Evolutionary conservation across 2,113 vertebrate genomes (phyloP), one percentile per base, ranked within the genome.

Genomic region (Lota lota): DNA sequence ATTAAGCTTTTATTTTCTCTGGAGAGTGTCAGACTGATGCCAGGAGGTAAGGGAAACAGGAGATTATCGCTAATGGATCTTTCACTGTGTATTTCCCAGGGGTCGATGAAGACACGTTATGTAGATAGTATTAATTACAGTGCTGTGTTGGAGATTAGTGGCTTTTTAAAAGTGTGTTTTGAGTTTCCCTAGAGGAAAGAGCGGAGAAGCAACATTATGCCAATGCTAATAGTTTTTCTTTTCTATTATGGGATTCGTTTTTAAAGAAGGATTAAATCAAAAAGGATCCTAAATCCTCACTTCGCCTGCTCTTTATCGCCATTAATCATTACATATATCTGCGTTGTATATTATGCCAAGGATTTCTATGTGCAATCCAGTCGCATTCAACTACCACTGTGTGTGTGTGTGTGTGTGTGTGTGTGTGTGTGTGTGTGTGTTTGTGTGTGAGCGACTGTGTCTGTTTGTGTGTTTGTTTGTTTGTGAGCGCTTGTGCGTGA

Each of bases 131-230:
- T 50, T 36, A 63, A 18, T 28, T 28, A 21, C 19, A 8, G 19
- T 22, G 7, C 7, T 18, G 20, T 54, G 4, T 11, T 2, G 17
- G 22, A 56, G 11, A 6, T 61, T 59, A 16, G 17, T 67, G 3
- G 16, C 69, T 83, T 7, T 73, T 74, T 28, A 4, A 40, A 4
- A 51, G 17, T 70, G 22, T 78, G 40, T 17, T 74, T 12, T 86
- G 58, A 80, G 68, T 76, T 73, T 73, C 18, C 16, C 67, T n/a
- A 6, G 53, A n/a, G 16, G 53, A 56, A 56, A 6, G 53, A n/a
- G n/a, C 2, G 5, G 53, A 1, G 53, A 3, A 17, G 16, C 2
- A 56, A 56, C 53, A 56, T 17, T 56, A 56, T 56, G 18, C 53
- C 53, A 56, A 56, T 56, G n/a, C 53, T 47, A 47, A 47, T 47